Base-by-base conservation (phyloP, 2,888 invertebrate genomes). In the Biston stratarius region DNA sequence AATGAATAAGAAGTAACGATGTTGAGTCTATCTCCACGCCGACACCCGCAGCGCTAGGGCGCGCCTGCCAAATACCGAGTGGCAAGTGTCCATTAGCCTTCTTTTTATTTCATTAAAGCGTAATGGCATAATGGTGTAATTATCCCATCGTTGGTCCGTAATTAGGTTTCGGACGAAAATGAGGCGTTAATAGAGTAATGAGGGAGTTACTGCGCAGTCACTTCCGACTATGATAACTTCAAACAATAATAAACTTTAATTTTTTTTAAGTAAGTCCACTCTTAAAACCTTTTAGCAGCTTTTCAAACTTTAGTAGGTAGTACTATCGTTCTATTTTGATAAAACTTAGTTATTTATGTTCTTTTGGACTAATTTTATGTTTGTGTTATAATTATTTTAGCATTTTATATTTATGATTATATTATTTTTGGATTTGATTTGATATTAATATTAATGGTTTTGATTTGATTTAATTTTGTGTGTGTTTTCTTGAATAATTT, bases 121-220 rank as follows among this genome's bases (percentile, higher is more conserved):
- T 65, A 74, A 73, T 71, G 68, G 64, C 59, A 34, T 67, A 74
- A 67, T 66, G 69, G 59, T 60, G 67, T 72, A 74, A 70, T 74
- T 70, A 69, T 70, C 69, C 64, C 74, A 63, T 69, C 64, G 52
- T 74, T 61, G 58, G 38, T 9, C 53, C 62, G 15, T 62, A 67
- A 67, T 55, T 62, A 62, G 62, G 55, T 58, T 67, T 62, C 48
- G n/a, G 62, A 42, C 42, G 36, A 40, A 14, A 67, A 53, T 58
- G 58, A 36, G 36, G 36, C 42, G 51, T 40, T 64, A 15, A 40
- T 52, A 58, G 47, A 53, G 14, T 64, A 64, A 52, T 51, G 52
- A 24, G 42, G 38, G 33, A 59, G 47, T 66, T 51, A 49, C 42
- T 15, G 42, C 44, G 38, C 36, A 36, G 38, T 53, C 38, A 53